Evolutionary conservation across 2,797 vertebrate genomes (phyloP), one percentile per base, ranked within the genome.

Genomic region (Dendrocincla fuliginosa): DNA sequence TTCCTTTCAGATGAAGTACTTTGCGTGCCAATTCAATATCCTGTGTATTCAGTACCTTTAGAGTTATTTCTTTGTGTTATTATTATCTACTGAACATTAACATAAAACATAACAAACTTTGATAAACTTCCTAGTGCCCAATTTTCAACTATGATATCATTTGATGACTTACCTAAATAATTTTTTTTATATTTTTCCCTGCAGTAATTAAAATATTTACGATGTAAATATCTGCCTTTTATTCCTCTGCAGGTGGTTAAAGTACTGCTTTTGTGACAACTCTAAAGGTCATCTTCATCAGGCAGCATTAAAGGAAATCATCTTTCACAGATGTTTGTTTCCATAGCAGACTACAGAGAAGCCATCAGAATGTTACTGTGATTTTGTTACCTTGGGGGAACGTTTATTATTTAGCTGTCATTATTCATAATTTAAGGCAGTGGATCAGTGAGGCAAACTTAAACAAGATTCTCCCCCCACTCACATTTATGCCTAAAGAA

Each of bases 351-450:
- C 56, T 87, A 53, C 42, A 76, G 37, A 85, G 55, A 59, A 95
- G 76, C 68, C 68, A 92, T 76, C 30, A 83, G 67, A 88, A 90
- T 19, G 59, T 63, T 87, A 63, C 63, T 41, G 32, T 67, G 39
- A 88, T 76, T 93, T 87, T 92, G 9, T 76, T 91, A 88, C 76
- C 78, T 93, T 95, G 69, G 39, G 80, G 74, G 37, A 82, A 5
- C 0, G 33, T 89, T 93, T 94, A 73, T 93, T 96, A 95, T 94
- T 96, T 93, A 91, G 69, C 42, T 94, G 61, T 68, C 91, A 84
- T 80, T 37, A 78, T 94, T 90, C 96, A 96, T 96, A 96, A 95
- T 93, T 95, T 71, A 95, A 91, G 95, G 57, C 47, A 69, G 28
- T n/a, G n/a, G 28, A 65, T 79, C 87, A 82, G 74, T 8, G 13